These are phyloP conservation scores for Rhipidura dahli DNA, from an alignment of 2,113 vertebrate genomes.

Conservation along the genomic window DNA sequence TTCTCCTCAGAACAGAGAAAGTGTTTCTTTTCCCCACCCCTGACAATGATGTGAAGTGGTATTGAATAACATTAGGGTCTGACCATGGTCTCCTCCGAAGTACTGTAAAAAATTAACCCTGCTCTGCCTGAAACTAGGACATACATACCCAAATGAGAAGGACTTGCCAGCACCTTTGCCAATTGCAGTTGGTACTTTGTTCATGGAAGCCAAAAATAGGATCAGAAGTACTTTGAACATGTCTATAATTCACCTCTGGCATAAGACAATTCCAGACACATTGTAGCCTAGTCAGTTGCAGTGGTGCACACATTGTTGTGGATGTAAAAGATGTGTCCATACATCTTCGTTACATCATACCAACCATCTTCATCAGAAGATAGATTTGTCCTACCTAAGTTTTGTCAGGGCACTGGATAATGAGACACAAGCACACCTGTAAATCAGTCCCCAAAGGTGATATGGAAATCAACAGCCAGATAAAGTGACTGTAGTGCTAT, in stretches of 20 bases:
- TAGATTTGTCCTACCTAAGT: background rate
- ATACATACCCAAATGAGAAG: background rate
- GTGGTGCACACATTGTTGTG: background rate
- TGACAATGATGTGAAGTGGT: background rate
- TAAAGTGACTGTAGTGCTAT: background rate
- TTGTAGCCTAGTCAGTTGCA: background rate
- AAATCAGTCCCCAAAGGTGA: background rate
- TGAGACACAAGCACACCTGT: fast-evolving
- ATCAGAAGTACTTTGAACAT: background rate
- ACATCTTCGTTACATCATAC: fast-evolving
- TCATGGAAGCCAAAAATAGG: background rate
- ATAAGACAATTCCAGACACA: background rate
- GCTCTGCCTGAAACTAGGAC: background rate
- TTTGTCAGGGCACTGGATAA: background rate
- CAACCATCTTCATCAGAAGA: background rate
- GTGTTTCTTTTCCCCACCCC: background rate
- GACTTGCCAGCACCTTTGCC: background rate
- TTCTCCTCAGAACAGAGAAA: background rate
- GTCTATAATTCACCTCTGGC: background rate
- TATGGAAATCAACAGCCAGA: background rate
- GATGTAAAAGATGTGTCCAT: background rate
- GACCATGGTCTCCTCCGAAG: fast-evolving
- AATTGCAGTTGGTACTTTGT: background rate
- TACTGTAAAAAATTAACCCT: background rate
- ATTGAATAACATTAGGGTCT: background rate